Evolutionary conservation across 1,140 invertebrate species (phyloP).

Genomic region (Colletes gigas): DNA sequence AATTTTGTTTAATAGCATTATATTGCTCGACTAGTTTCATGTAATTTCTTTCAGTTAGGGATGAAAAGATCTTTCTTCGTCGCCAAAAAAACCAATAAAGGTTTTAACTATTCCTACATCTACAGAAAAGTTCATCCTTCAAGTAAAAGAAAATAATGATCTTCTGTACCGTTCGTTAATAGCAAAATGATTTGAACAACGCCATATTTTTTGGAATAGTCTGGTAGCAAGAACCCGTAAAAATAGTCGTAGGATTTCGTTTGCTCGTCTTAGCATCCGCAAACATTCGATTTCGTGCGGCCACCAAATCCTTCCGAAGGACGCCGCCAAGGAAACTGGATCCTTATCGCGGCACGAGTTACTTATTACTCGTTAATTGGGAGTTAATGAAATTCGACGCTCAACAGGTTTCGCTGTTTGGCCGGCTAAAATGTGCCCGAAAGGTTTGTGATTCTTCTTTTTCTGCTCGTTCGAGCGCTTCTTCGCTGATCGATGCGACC

Average conservation of each 20-base stretch:
- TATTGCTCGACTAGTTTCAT: no score
- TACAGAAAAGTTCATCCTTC: no score
- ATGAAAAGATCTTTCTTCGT: no score
- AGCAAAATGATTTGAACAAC: no score
- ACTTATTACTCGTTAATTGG: slow-evolving; percentile 53
- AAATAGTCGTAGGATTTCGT: slow-evolving; percentile 77
- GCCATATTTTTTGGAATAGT: neutral
- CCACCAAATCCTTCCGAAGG: slow-evolving; percentile 43
- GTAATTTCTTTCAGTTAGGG: no score
- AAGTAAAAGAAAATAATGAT: no score
- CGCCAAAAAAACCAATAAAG: no score
- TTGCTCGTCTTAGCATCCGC: slow-evolving; percentile 66
- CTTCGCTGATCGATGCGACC: slow-evolving; percentile 29
- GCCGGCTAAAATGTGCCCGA: slow-evolving; percentile 31
- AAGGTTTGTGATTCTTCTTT: slow-evolving; percentile 25
- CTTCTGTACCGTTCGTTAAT: no score
- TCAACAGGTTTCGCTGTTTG: slow-evolving; percentile 47
- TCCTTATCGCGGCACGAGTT: slow-evolving; percentile 49
- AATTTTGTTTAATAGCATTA: no score
- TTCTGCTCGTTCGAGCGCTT: slow-evolving; percentile 4
- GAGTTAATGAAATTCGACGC: slow-evolving; percentile 52
- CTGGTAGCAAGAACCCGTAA: slow-evolving; percentile 71
- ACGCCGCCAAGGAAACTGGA: slow-evolving; percentile 46
- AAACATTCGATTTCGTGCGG: slow-evolving; percentile 52
- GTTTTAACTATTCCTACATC: no score